Base-by-base conservation (phyloP, 1,140 invertebrate species). In the Arion vulgaris region DNA sequence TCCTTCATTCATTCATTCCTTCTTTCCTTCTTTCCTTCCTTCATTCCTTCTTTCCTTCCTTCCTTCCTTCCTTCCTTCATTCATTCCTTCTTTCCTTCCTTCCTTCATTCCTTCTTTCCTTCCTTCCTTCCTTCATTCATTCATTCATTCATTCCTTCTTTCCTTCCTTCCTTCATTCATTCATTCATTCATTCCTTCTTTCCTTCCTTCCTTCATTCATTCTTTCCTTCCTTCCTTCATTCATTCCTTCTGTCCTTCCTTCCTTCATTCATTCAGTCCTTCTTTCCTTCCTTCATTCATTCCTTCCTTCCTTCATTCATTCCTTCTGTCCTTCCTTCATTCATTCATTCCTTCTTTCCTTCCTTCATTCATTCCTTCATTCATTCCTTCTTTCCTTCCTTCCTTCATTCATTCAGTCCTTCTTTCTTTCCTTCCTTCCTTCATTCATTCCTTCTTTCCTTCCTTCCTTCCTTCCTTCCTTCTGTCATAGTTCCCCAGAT, bases 261-360 rank as follows among this genome's bases (percentile, higher is more conserved):
- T 85, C 84, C 57, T 83, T 85, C 82, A 45, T 83, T 83, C 84
- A 57, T 75, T 85, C 84, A 38, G 75, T 83, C 84, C 45, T 75
- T 83, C 84, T 36, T 80, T 85, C 84, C 39, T 83, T 85, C 82
- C 76, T 80, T 83, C 84, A 39, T 81, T 85, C 83, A 77, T 83
- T 84, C 80, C 53, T 84, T 82, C 80, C 79, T 84, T 84, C 80
- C 78, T 82, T 84, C 83, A 82, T 83, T 85, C 84, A 45, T 76
- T 85, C 84, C 57, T 83, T 85, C 84, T 38, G 80, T 85, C 84
- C 69, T 85, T 81, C 84, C 76, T 83, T 83, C 82, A 73, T 85
- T 77, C 82, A 72, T 83, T 83, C 82, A 45, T 81, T 83, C 82
- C 77, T 83, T 83, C 82, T 68, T 83, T 77, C 82, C 75, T 80